phyloP scores from a whole-genome alignment of 2,113 vertebrate genomes.

The Chitala chitala region DNA sequence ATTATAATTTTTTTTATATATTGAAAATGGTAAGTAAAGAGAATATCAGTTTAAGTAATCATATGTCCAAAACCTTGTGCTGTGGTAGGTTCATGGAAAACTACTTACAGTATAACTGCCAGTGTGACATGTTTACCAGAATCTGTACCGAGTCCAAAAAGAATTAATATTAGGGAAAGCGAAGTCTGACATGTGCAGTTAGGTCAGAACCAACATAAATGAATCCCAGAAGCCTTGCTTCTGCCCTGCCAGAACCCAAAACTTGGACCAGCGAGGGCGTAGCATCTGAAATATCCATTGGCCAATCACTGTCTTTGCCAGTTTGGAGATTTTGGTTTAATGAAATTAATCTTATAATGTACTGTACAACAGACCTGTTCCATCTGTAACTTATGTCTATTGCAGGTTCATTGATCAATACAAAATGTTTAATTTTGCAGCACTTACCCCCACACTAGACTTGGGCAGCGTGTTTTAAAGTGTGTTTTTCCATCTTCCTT shows the following conservation, averaged over 20 bases:
- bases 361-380: conserved; percentile 22
- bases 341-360: conserved; percentile 34
- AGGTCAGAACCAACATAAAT: conserved; percentile 57
- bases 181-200: conserved; percentile 60
- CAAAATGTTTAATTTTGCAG: background rate
- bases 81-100: conserved; percentile 60
- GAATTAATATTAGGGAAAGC: conserved; percentile 58
- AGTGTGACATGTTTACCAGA: conserved; percentile 54
- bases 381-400: background rate
- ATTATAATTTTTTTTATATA: conserved; percentile 24
- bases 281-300: conserved; percentile 48
- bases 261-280: conserved; percentile 29
- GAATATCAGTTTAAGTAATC: conserved; percentile 58
- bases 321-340: conserved; percentile 25
- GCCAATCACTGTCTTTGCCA: conserved; percentile 39
- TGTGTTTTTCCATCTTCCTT: too few relatives aligned
- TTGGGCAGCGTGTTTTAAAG: too few relatives aligned
- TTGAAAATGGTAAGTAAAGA: conserved; percentile 27
- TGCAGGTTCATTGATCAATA: background rate
- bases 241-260: conserved; percentile 47
- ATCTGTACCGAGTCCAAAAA: conserved; percentile 50
- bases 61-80: conserved; percentile 55
- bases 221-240: conserved; percentile 57
- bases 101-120: conserved; percentile 53
- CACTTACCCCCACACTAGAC: background rate